Conservation (phyloP, 35 echinoderm and acorn worm genomes). For the Stichopus chloronotus region DNA sequence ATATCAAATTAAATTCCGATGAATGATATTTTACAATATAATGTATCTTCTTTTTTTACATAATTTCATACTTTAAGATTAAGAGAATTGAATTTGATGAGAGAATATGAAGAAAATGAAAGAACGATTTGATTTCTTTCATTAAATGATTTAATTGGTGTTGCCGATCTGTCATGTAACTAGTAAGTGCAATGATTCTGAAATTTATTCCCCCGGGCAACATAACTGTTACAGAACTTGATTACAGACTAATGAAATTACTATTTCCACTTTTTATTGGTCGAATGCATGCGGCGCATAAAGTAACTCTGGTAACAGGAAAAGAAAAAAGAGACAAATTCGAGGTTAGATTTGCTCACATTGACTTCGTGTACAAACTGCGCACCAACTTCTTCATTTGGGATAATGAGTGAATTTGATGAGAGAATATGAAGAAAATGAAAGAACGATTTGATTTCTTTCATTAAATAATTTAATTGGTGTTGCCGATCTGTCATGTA, state of each 20-base stretch:
- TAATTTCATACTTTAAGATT: too few relatives aligned
- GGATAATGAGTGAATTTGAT: not conserved
- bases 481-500: not conserved
- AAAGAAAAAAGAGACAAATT: not conserved
- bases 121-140: slow-evolving; percentile 19
- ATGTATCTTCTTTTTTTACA: too few relatives aligned
- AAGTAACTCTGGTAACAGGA: not conserved
- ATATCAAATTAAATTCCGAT: too few relatives aligned
- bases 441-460: slow-evolving; percentile 20
- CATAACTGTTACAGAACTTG: not conserved
- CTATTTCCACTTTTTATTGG: slow-evolving; percentile 16
- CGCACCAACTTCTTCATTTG: not conserved
- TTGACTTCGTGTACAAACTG: slow-evolving; percentile 7
- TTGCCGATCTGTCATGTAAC: not conserved
- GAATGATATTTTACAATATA: too few relatives aligned
- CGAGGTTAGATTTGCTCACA: not conserved
- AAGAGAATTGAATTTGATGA: too few relatives aligned
- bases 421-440: not conserved
- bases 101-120: not conserved
- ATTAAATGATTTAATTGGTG: not conserved
- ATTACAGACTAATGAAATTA: not conserved
- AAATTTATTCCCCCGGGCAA: not conserved
- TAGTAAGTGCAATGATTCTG: not conserved
- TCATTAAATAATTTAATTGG: not conserved
- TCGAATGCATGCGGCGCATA: not conserved